Evolutionary conservation across 1,140 invertebrate genomes (phyloP), one percentile per base, ranked within the genome.

Genomic region (Hylaeus volcanicus): DNA sequence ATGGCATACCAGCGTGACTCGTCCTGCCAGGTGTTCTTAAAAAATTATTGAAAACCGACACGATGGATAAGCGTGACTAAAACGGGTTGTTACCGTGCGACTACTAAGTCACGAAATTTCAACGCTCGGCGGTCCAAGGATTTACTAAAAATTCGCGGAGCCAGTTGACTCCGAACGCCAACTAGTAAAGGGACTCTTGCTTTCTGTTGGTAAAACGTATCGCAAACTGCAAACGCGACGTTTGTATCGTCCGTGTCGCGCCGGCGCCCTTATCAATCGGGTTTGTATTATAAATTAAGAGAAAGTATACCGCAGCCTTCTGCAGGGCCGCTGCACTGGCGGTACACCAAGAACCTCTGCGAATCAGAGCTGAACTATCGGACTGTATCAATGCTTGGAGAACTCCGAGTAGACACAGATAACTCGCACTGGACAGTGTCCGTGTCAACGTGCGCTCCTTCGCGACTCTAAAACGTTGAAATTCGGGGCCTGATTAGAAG

Each of bases 341-440:
- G 39, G 45, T 15, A 39, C 11, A 48, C 64, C 68, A 48, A 58
- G 61, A 61, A 51, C 48, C 69, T 65, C 66, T 58, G 82, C 79
- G 86, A 92, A 92, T 89, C 86, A 90, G 90, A 92, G 89, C 91
- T 88, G 89, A 91, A 92, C 90, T 92, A 90, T 91, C 89, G 71
- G 72, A 56, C 66, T 76, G 79, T 89, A 91, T 91, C 88, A 84
- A 86, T 87, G 85, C 85, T 74, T 68, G 65, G 58, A 86, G 79
- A 86, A 68, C 65, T 89, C 86, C 80, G 80, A 75, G 65, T 84
- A 88, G 89, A 85, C 84, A 88, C 69, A 81, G 79, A 89, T 88
- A 77, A 85, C 74, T 81, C 63, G 39, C 14, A 53, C 15, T 12
- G 64, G 55, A 39, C 60, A 53, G 77, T 63, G 58, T 74, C 64